Conservation (phyloP, 2,113 vertebrate species). For the Caranx melampygus region DNA sequence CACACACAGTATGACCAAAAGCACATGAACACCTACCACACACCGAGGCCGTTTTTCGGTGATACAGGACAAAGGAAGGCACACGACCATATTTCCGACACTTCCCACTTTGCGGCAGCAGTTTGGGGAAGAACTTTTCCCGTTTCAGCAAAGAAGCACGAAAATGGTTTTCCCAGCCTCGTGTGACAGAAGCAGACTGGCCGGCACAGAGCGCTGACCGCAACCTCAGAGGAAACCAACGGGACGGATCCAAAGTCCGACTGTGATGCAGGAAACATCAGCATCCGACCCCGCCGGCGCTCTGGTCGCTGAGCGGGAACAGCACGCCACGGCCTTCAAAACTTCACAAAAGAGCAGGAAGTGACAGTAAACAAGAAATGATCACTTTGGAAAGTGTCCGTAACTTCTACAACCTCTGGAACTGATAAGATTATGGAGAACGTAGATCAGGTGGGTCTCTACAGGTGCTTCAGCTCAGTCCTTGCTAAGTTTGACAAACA, state of each 20-base stretch:
- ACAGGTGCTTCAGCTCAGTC: too few relatives aligned
- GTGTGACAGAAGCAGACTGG: not conserved
- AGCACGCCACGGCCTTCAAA: slow-evolving; percentile 16
- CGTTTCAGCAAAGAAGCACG: slow-evolving; percentile 15
- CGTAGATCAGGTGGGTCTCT: too few relatives aligned
- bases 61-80: too few relatives aligned
- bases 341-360: not conserved
- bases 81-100: slow-evolving; percentile 11
- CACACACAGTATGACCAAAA: not conserved
- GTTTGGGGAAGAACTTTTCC: slow-evolving; percentile 33
- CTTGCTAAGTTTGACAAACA: too few relatives aligned
- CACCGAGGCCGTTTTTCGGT: not conserved
- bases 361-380: not conserved
- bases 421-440: too few relatives aligned
- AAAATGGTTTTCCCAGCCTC: slow-evolving; percentile 24
- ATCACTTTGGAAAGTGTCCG: too few relatives aligned
- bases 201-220: slow-evolving; percentile 35
- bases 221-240: slow-evolving; percentile 42
- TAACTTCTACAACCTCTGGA: too few relatives aligned
- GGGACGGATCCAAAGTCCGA: slow-evolving; percentile 21
- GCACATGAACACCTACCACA: not conserved
- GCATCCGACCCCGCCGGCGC: slow-evolving; percentile 15
- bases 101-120: slow-evolving; percentile 16
- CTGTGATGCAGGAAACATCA: slow-evolving; percentile 25
- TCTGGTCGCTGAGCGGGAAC: slow-evolving; percentile 28